A percentile compares a stretch with the other conserved stretches of the same genome.
These are phyloP conservation scores for Homarus americanus DNA, from an alignment of 1,140 invertebrate species.

Conservation along the genomic window DNA sequence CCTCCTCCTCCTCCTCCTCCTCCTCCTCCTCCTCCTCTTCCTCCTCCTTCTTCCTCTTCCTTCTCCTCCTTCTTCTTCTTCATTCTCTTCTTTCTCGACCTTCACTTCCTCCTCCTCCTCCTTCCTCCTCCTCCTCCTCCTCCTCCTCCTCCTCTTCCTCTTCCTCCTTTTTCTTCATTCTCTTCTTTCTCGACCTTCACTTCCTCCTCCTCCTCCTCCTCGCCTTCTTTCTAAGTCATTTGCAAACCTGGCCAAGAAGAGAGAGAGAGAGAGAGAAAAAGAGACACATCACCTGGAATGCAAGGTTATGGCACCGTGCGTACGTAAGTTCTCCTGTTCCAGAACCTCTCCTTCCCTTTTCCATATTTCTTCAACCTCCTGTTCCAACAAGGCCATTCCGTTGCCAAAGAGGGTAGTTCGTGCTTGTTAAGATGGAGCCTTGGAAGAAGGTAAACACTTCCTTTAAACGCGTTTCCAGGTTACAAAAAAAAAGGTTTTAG, in stretches of 20 bases:
- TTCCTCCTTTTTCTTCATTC: background rate
- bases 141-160: constrained; percentile 16
- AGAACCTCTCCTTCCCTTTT: background rate
- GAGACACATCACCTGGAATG: constrained; percentile 12
- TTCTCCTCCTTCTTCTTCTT: background rate
- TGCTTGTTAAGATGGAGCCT: too few relatives aligned
- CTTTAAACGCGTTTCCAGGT: too few relatives aligned
- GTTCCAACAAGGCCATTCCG: too few relatives aligned
- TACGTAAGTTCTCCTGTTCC: background rate
- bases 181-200: too few relatives aligned
- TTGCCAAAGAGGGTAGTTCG: too few relatives aligned
- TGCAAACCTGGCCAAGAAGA: constrained; percentile 10
- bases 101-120: background rate
- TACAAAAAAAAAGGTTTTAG: too few relatives aligned
- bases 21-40: background rate
- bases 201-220: background rate
- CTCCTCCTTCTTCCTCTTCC: background rate
- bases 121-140: too few relatives aligned
- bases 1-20: background rate
- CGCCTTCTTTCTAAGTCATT: constrained; percentile 1
- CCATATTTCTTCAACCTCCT: background rate
- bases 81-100: background rate
- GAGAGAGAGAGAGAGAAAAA: background rate
- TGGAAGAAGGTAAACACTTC: too few relatives aligned
- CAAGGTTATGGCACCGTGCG: constrained; percentile 29